Conservation (phyloP, 2,113 vertebrate species). For the Dromiciops gliroides region DNA sequence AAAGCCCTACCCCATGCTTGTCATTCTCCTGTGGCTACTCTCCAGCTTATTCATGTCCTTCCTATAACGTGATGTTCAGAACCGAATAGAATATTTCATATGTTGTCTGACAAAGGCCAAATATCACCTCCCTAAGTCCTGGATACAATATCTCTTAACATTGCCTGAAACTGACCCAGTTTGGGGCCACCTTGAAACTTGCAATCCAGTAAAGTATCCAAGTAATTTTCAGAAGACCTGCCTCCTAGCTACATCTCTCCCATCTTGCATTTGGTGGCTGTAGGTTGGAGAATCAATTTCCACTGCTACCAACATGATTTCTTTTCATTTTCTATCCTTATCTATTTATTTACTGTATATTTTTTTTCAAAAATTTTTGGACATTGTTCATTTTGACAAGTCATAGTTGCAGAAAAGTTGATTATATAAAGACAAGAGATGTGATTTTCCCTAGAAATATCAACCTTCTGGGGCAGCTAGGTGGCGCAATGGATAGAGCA, state of each 20-base stretch:
- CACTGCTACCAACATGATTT: not conserved
- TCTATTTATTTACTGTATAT: not conserved
- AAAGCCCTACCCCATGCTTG: not conserved
- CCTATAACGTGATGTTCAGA: not conserved
- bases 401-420: not conserved
- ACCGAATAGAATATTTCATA: not conserved
- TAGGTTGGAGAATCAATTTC: not conserved
- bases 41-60: not conserved
- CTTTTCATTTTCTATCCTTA: not conserved
- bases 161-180: not conserved
- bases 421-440: not conserved
- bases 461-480: no score
- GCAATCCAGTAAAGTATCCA: not conserved
- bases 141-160: not conserved
- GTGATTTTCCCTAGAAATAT: not conserved
- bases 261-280: not conserved
- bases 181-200: not conserved
- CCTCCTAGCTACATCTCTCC: not conserved
- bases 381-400: not conserved
- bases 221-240: not conserved
- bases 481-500: no score
- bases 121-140: not conserved
- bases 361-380: not conserved
- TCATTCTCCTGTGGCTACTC: not conserved
- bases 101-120: not conserved